Conservation (phyloP, 2,113 vertebrate species). For the Anhinga rufa region DNA sequence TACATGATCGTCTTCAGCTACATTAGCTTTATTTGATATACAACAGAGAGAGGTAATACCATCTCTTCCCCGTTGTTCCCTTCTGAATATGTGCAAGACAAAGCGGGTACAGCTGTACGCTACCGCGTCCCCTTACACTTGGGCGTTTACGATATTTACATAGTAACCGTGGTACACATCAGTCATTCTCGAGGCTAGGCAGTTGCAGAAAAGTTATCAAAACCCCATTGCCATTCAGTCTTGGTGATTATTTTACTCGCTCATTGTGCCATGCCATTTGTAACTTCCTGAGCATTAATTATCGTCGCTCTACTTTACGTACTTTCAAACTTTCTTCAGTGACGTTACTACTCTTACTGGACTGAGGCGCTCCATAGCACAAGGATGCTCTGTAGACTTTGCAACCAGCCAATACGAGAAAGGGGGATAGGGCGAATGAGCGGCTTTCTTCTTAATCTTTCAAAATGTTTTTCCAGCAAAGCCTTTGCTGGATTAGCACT, state of each 20-base stretch:
- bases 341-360: accelerated
- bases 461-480: accelerated
- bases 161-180: accelerated
- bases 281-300: too few species aligned
- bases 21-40: too few species aligned
- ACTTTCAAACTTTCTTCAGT: too few species aligned
- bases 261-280: too few species aligned
- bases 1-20: neutral
- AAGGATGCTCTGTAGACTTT: accelerated
- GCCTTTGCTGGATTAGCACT: accelerated
- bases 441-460: neutral
- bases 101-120: neutral
- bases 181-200: neutral
- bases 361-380: neutral
- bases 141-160: neutral
- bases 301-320: accelerated
- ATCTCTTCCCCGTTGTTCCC: neutral
- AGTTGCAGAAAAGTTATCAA: neutral
- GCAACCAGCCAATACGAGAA: accelerated
- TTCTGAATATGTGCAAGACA: neutral
- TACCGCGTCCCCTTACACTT: neutral
- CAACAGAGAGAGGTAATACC: neutral
- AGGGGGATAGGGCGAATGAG: accelerated
- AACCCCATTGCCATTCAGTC: neutral
- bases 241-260: neutral